Evolutionary conservation across 2,113 vertebrate species (phyloP).

Genomic region (Melierax canorus): DNA sequence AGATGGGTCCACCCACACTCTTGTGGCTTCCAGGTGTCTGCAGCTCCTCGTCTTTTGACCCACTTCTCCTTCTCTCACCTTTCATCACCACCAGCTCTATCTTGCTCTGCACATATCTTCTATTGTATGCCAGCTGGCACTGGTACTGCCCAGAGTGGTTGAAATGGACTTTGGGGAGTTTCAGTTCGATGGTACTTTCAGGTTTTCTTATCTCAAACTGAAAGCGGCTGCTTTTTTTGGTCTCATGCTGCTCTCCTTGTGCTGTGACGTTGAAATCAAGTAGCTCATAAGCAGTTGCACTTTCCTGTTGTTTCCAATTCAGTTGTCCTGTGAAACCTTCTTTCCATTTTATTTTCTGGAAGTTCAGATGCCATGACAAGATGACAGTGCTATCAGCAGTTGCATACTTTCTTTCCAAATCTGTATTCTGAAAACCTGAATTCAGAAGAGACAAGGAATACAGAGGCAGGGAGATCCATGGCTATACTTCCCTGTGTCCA

Average conservation of each 20-base stretch:
- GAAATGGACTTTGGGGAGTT: slow-evolving; percentile 5
- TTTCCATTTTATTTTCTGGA: neutral
- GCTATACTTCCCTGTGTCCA: neutral
- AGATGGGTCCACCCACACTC: neutral
- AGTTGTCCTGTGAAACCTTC: neutral
- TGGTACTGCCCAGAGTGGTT: slow-evolving; percentile 50
- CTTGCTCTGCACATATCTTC: neutral
- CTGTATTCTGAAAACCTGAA: slow-evolving; percentile 46
- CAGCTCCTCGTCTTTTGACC: neutral
- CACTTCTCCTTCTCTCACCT: slow-evolving; percentile 48
- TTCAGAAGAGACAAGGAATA: neutral
- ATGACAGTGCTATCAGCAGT: neutral
- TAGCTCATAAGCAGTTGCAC: neutral
- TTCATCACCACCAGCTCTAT: slow-evolving; percentile 69
- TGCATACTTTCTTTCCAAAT: neutral
- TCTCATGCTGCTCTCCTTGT: neutral
- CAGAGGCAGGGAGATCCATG: neutral
- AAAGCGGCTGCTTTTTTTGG: neutral
- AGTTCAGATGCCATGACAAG: slow-evolving; percentile 36
- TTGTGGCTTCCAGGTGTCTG: neutral
- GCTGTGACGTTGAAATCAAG: neutral
- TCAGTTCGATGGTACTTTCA: neutral
- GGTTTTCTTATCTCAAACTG: neutral
- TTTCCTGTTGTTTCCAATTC: neutral
- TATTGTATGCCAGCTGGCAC: neutral